Evolutionary conservation across 2,797 vertebrate genomes (phyloP), one percentile per base, ranked within the genome.

Genomic region (Agapornis canus): DNA sequence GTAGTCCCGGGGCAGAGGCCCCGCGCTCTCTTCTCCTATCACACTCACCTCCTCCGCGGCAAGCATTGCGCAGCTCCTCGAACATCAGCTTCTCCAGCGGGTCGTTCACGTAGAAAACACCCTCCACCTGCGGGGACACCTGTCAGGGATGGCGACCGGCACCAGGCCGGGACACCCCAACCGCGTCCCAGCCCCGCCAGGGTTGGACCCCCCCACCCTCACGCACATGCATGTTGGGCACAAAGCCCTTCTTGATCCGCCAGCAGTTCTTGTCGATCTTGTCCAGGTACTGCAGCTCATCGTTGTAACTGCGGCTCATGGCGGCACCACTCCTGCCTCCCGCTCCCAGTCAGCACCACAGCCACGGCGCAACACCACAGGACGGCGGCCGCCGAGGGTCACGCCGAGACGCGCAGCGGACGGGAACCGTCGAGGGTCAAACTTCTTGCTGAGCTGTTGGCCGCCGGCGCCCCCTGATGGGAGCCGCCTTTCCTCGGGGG

Each of bases 31-130:
- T 29, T 26, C 11, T 32, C 29, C 17, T 9, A 3, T 40, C 43
- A 4, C 32, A 94, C 98, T 56, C 82, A 99, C 99, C 99, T 97
- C 99, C 99, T 42, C 99, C 99, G 63, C 99, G 98, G 94, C 99
- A 99, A 51, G 99, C 99, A 66, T 99, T 99, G 71, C 99, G 98
- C 63, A 99, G 97, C 97, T 99, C 99, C 95, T 99, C 99, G 64
- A 99, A 99, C 98, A 99, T 99, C 92, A 99, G 86, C 72, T 99
- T 99, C 97, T 99, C 99, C 97, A 99, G 98, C 1, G 99, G 91
- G 7, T 99, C 99, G n/a, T 99, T 99, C 40, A 99, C 99, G 31
- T 99, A 99, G 97, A 99, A 99, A 9, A 98, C 98, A 2, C 99
- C 99, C 91, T 99, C 99, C 71, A 99, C 99, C 99, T 99, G 75